Base-by-base conservation (phyloP, 2,888 invertebrate genomes). In the Trissolcus japonicus region DNA sequence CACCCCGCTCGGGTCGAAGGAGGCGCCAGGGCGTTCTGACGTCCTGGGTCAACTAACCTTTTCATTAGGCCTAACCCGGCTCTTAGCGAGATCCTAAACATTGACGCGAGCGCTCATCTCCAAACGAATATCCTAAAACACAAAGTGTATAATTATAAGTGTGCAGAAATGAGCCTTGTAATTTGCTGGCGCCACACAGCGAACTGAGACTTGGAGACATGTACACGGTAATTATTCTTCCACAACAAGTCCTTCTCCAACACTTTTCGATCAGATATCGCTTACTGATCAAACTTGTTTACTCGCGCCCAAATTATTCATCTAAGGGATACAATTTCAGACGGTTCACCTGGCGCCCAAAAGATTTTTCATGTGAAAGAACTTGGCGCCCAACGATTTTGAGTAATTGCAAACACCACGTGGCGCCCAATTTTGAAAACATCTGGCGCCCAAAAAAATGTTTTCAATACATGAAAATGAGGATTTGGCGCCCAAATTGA, bases 21-120 rank as follows among this genome's bases (percentile, higher is more conserved):
- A 88, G 89, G 89, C 88, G 88, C 88, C 88, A 87, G 88, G 88
- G 88, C 88, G 87, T 88, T 88, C 83, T 87, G 83, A 75, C 84
- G 85, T 72, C 62, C 62, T 59, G 86, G 88, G 88, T 88, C 87
- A 88, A 88, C 82, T 88, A 88, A 89, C 88, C 89, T 88, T 89
- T 89, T 89, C 88, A 88, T 89, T 88, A 88, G 86, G 41, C 41
- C 82, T 86, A 86, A 88, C 86, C 86, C 84, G 85, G 83, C 68
- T 56, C 55, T 66, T 73, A 79, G 82, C 78, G 76, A 81, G 81
- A 80, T 82, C 80, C 84, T 82, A 82, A 87, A 84, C 87, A 88
- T 88, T 88, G 88, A 88, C 88, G 88, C 85, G 81, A 85, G 82
- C 83, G 84, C 74, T 51, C 79, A 75, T 78, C 80, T 80, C 81